Conservation (phyloP, 2,797 vertebrate genomes). For the Silurus aristotelis region DNA sequence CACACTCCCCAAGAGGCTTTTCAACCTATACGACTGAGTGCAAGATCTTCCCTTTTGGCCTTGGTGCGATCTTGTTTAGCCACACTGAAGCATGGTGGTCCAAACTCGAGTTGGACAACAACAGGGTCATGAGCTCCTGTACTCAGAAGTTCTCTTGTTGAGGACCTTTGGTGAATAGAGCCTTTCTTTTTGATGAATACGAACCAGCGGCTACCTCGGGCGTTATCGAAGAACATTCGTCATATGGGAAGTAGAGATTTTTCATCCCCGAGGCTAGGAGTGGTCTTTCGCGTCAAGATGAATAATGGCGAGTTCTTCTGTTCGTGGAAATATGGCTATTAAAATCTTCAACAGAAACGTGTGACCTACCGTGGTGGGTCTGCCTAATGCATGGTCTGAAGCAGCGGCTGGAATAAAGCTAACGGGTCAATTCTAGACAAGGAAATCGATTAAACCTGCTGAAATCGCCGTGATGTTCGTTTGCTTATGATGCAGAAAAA, state of each 20-base stretch:
- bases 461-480: conserved; percentile 41
- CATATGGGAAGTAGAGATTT: conserved; percentile 68
- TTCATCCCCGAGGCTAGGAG: conserved; percentile 73
- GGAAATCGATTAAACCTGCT: conserved; percentile 7
- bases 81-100: background rate
- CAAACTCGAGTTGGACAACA: background rate
- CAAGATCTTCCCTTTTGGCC: background rate
- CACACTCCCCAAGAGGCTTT: conserved; percentile 13
- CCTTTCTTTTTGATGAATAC: conserved; percentile 47
- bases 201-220: conserved; percentile 54
- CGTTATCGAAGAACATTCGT: conserved; percentile 66
- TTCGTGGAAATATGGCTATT: conserved; percentile 76
- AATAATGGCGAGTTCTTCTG: conserved; percentile 73
- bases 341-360: conserved; percentile 75
- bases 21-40: background rate
- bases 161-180: conserved; percentile 14
- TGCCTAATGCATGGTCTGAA: conserved; percentile 60
- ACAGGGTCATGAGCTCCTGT: background rate
- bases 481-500: conserved; percentile 21
- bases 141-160: background rate
- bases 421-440: conserved; percentile 13
- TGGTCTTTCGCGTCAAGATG: conserved; percentile 68
- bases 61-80: background rate
- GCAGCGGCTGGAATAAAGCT: conserved; percentile 52
- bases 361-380: conserved; percentile 66